These are phyloP conservation scores for Coregonus suidteri DNA, from an alignment of 2,797 vertebrate genomes.

Conservation along the genomic window DNA sequence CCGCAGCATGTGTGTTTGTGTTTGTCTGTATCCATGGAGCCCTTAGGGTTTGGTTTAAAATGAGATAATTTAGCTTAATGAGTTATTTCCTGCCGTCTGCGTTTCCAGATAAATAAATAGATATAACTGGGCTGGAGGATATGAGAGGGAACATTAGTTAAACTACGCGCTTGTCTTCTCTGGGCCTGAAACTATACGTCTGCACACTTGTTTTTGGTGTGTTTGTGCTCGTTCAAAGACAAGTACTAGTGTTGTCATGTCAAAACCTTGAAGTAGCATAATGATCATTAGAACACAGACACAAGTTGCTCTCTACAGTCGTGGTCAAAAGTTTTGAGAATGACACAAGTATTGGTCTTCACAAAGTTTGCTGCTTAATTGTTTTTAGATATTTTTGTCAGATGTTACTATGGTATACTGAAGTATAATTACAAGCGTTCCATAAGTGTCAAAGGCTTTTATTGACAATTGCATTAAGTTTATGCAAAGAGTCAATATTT, in stretches of 20 bases:
- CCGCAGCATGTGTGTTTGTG: conserved; percentile 4
- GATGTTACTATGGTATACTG: too few relatives aligned
- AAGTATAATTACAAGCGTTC: too few relatives aligned
- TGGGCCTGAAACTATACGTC: conserved; percentile 3
- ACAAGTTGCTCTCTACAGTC: conserved; percentile 13
- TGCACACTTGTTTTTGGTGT: neutral
- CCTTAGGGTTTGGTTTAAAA: conserved; percentile 52
- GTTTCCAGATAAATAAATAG: conserved; percentile 61
- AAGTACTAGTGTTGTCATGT: neutral
- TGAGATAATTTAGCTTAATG: conserved; percentile 64
- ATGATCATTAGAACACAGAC: neutral
- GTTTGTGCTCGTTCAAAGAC: neutral
- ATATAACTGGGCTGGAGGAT: conserved; percentile 27
- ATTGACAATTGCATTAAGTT: too few relatives aligned
- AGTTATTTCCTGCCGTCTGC: conserved; percentile 63
- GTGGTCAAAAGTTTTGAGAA: too few relatives aligned
- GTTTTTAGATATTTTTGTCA: too few relatives aligned
- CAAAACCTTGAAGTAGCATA: neutral
- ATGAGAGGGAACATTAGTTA: conserved; percentile 13
- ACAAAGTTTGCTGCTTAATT: too few relatives aligned
- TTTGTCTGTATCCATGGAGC: conserved; percentile 27
- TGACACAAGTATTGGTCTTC: too few relatives aligned
- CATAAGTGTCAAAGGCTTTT: too few relatives aligned
- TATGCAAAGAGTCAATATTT: too few relatives aligned
- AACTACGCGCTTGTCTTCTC: conserved; percentile 10